phyloP scores from a whole-genome alignment of 2,797 vertebrate species.

The Sphenopsis melanotis region DNA sequence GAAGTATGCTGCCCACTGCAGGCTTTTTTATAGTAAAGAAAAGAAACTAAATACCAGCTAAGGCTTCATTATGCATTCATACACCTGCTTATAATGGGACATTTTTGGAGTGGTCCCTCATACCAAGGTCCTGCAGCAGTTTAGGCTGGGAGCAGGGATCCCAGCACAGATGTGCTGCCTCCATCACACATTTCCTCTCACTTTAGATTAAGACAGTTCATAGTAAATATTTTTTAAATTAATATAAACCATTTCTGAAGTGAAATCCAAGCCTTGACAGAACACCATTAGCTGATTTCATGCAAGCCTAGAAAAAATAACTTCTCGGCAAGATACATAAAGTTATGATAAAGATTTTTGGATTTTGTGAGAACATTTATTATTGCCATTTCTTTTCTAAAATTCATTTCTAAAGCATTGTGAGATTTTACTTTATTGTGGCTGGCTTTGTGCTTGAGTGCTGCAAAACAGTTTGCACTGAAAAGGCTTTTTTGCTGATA shows the following conservation, averaged over 20 bases:
- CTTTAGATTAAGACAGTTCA: not conserved
- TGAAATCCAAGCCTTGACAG: not conserved
- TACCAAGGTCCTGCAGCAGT: not conserved
- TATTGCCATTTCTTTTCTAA: not conserved
- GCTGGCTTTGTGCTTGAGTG: not conserved
- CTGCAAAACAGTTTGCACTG: not conserved
- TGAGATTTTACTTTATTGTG: not conserved
- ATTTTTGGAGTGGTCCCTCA: not conserved
- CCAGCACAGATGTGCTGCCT: not conserved
- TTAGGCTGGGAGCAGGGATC: not conserved
- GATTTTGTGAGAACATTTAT: not conserved
- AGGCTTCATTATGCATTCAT: rapidly evolving
- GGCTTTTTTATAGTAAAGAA: not conserved
- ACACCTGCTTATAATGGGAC: not conserved
- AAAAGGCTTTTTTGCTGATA: not conserved
- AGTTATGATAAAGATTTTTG: not conserved
- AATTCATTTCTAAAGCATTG: not conserved
- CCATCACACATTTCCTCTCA: not conserved
- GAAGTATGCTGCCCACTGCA: not conserved
- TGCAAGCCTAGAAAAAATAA: not conserved
- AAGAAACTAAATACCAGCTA: not conserved
- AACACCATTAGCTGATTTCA: not conserved
- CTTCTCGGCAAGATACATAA: not conserved
- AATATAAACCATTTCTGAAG: not conserved
- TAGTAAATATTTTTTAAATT: not conserved